Evolutionary conservation across 2,888 invertebrate genomes (phyloP), one percentile per base, ranked within the genome.

Genomic region (Lampropteryx suffumata): DNA sequence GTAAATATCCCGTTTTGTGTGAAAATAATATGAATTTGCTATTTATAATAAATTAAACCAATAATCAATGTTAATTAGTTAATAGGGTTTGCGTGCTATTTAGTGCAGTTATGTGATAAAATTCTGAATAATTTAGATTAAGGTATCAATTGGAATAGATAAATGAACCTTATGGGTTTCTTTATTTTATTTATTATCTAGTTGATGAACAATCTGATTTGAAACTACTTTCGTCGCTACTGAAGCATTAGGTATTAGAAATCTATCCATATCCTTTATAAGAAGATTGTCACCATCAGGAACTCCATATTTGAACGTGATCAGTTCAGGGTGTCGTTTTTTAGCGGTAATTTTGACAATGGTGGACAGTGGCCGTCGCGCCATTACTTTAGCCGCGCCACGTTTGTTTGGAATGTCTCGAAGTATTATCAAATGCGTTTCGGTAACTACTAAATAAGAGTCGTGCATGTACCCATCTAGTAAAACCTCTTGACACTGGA

Each of bases 261-360:
- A 97, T 61, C 96, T 92, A 84, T 98, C 98, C 95, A 97, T 95
- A 79, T 98, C 98, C 67, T 89, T 95, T 52, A 98, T 95, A 52
- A 95, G 91, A 28, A 96, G 88, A 33, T 93, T 93, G 67, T 96
- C 95, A 37, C 95, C 96, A 74, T 96, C 94, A 1, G 95, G 94
- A 48, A 94, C 92, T 3, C 98, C 98, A 79, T 99, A 99, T 79
- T 98, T 98, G 81, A 99, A 99, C 0, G 99, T 99, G 57, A 99
- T 98, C 66, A 99, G 90, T 84, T 99, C 98, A 0, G 99, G 98
- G 78, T 97, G 96, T 48, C 95, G 94, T 79, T 98, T 98, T 79
- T 98, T 97, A 8, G 98, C 98, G 0, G 99, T 99, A 56, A 99
- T 99, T 90, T 97, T 98, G 6, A 99, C 97, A 66, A 99, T 97